Evolutionary conservation across 2,797 vertebrate genomes (phyloP).

Genomic region (Xiphophorus birchmanni): DNA sequence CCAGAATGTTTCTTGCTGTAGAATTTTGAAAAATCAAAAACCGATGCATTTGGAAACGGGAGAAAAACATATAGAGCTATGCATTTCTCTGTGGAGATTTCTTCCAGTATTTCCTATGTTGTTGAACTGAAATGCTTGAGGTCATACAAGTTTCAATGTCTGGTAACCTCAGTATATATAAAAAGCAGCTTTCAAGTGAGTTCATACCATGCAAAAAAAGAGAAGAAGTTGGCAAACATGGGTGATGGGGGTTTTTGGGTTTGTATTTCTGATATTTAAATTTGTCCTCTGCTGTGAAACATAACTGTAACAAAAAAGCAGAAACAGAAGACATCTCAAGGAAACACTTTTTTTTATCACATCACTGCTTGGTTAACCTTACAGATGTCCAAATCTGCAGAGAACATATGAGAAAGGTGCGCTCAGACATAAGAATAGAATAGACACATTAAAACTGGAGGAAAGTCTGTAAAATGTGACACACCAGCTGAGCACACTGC

Average conservation of each 20-base stretch:
- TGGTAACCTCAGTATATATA: neutral
- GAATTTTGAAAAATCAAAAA: constrained; percentile 27
- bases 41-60: constrained; percentile 9
- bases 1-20: neutral
- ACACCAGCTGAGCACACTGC: constrained; percentile 33
- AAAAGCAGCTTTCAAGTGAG: too few relatives aligned
- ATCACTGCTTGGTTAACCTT: neutral
- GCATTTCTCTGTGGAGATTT: neutral
- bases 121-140: neutral
- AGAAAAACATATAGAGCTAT: neutral
- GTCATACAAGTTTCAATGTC: neutral
- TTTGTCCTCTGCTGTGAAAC: neutral
- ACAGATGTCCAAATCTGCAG: constrained; percentile 1
- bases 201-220: neutral
- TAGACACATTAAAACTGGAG: constrained; percentile 44
- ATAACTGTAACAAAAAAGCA: neutral
- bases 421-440: constrained; percentile 25
- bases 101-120: neutral
- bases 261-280: neutral
- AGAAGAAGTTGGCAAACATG: neutral
- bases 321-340: neutral
- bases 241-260: neutral
- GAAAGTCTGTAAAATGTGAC: constrained; percentile 46
- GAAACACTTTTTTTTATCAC: too few relatives aligned
- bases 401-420: neutral